Conservation (phyloP, 1,140 invertebrate genomes). For the Zophobas atratus region DNA sequence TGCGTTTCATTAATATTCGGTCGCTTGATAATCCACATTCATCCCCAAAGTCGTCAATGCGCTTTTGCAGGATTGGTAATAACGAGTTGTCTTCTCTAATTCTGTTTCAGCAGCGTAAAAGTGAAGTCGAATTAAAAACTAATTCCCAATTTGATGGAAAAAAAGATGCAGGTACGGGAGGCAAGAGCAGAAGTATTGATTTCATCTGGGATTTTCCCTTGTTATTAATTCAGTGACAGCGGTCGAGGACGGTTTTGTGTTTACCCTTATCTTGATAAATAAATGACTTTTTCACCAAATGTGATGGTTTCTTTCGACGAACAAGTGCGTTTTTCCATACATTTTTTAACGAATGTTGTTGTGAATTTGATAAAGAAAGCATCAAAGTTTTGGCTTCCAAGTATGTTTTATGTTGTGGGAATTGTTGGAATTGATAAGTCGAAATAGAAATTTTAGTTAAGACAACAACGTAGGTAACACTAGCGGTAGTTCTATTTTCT, state of each 20-base stretch:
- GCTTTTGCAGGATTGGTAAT: constrained; percentile 10
- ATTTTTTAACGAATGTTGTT: too few relatives aligned
- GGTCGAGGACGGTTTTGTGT: not conserved
- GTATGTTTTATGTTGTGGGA: too few relatives aligned
- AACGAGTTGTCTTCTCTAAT: constrained; percentile 30
- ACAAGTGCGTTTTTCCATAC: too few relatives aligned
- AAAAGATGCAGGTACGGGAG: not conserved
- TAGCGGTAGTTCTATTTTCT: too few relatives aligned
- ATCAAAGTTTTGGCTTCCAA: too few relatives aligned
- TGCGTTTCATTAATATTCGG: constrained; percentile 78
- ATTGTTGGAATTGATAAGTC: too few relatives aligned
- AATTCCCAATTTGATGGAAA: not conserved
- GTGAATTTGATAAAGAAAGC: too few relatives aligned
- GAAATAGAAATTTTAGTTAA: too few relatives aligned
- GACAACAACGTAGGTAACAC: too few relatives aligned
- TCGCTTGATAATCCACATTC: constrained; percentile 65
- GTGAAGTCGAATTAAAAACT: not conserved
- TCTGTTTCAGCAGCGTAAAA: not conserved
- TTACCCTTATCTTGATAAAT: not conserved
- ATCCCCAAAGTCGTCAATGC: constrained; percentile 56
- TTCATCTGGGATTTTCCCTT: not conserved
- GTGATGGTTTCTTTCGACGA: too few relatives aligned
- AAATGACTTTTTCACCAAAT: not conserved
- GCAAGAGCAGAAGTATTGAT: not conserved
- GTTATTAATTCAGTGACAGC: not conserved